These are phyloP conservation scores for Spisula subtruncata DNA, from an alignment of 2,888 invertebrate species.

Conservation along the genomic window DNA sequence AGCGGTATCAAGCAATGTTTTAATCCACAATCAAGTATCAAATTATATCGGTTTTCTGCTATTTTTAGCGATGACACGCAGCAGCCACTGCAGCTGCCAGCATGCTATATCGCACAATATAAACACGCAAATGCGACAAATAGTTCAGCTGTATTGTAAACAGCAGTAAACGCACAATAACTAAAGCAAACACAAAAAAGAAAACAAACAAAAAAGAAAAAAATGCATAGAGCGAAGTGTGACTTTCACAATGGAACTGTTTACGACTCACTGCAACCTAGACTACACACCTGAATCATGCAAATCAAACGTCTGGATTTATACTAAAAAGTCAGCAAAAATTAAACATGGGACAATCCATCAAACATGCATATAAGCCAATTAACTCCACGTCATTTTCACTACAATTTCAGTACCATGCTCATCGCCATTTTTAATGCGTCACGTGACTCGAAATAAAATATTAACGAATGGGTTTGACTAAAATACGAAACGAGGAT, in stretches of 20 bases:
- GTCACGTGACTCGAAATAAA: constrained; percentile 64
- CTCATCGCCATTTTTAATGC: constrained; percentile 69
- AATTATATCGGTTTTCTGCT: too few species aligned
- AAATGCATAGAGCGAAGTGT: neutral
- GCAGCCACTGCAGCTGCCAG: too few species aligned
- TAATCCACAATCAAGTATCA: too few species aligned
- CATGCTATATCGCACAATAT: too few species aligned
- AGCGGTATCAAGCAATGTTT: too few species aligned
- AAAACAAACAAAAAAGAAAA: neutral
- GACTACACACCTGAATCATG: constrained; percentile 61
- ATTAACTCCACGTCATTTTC: constrained; percentile 46
- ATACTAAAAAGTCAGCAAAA: neutral
- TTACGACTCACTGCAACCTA: neutral
- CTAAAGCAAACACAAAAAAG: neutral
- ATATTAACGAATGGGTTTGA: constrained; percentile 12
- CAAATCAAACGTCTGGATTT: constrained; percentile 25
- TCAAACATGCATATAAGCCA: constrained; percentile 44
- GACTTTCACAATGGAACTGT: constrained; percentile 18
- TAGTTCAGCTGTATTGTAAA: too few species aligned
- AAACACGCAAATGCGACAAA: too few species aligned
- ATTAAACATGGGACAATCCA: neutral
- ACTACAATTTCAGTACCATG: constrained; percentile 63
- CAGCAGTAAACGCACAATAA: neutral
- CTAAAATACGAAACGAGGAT: too few species aligned
- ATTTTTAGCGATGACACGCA: too few species aligned